Percentiles rank a stretch among this genome's conserved stretches.
phyloP scores from a whole-genome alignment of 1,140 invertebrate species.

The Drosophila guanche region DNA sequence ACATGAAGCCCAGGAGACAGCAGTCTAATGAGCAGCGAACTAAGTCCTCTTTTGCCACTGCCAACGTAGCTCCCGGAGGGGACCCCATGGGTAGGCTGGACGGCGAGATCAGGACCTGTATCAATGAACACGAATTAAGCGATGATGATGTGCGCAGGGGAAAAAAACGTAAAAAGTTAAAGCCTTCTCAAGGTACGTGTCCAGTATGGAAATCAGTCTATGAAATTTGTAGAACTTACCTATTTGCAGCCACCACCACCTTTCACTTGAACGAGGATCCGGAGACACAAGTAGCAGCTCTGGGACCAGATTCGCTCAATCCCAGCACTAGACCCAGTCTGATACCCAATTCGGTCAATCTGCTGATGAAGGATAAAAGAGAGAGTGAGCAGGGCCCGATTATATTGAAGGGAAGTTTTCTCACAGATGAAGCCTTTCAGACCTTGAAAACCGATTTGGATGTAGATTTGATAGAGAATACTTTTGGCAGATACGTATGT shows the following conservation, averaged over 20 bases:
- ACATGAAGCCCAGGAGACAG: constrained; percentile 64
- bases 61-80: constrained; percentile 27
- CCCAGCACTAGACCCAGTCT: constrained; percentile 79
- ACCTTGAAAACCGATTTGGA: constrained; percentile 74
- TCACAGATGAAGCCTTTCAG: constrained; percentile 80
- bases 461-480: constrained; percentile 78
- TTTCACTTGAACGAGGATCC: constrained; percentile 81
- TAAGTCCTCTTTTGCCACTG: constrained; percentile 69
- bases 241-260: constrained; percentile 65
- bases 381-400: constrained; percentile 64
- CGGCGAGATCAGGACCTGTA: constrained; percentile 67
- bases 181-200: constrained; percentile 60
- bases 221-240: not conserved
- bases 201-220: no score
- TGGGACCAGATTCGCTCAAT: constrained; percentile 81
- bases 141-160: constrained; percentile 74
- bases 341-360: constrained; percentile 67
- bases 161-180: constrained; percentile 78
- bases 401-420: constrained; percentile 74
- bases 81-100: constrained; percentile 40
- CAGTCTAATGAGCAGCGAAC: constrained; percentile 70
- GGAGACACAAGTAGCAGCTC: constrained; percentile 79
- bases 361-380: constrained; percentile 71
- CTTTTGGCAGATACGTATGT: constrained; percentile 79
- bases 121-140: constrained; percentile 72